Conservation (phyloP, 2,888 invertebrate species). For the Cephalotes varians region DNA sequence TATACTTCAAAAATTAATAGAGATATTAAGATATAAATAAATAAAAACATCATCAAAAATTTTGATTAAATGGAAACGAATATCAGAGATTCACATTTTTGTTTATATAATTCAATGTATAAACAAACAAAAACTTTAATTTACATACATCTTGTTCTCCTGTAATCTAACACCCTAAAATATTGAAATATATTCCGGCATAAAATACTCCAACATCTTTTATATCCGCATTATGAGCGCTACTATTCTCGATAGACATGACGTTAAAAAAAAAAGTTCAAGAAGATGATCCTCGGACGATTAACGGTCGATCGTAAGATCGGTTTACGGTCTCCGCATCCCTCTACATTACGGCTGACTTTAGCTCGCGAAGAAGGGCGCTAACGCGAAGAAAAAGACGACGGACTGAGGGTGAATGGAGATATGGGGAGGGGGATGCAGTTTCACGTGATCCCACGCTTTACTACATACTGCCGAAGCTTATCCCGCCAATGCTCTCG, state of each 20-base stretch:
- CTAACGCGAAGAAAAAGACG: constrained; percentile 3
- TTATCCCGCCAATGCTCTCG: constrained; percentile 59
- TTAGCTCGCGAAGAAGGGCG: constrained; percentile 9
- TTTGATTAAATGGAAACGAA: background rate
- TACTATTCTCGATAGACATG: background rate
- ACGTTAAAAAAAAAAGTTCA: constrained; percentile 35
- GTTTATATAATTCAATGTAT: background rate
- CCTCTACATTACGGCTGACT: constrained; percentile 30
- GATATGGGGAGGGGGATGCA: constrained; percentile 20
- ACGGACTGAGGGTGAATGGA: background rate
- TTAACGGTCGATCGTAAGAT: constrained; percentile 75
- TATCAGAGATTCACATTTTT: background rate
- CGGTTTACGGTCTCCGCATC: constrained; percentile 64
- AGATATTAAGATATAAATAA: background rate
- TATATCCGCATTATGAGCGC: constrained; percentile 2
- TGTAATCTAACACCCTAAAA: background rate
- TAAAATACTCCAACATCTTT: constrained; percentile 3
- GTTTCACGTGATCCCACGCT: constrained; percentile 49
- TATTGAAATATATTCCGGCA: background rate
- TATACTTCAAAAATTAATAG: background rate
- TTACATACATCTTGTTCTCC: background rate
- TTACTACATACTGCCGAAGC: constrained; percentile 67
- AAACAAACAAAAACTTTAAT: background rate
- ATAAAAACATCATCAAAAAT: background rate
- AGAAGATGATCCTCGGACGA: constrained; percentile 61